Conservation (phyloP, 2,888 invertebrate genomes). For the Polydrusus pterygomalis region DNA sequence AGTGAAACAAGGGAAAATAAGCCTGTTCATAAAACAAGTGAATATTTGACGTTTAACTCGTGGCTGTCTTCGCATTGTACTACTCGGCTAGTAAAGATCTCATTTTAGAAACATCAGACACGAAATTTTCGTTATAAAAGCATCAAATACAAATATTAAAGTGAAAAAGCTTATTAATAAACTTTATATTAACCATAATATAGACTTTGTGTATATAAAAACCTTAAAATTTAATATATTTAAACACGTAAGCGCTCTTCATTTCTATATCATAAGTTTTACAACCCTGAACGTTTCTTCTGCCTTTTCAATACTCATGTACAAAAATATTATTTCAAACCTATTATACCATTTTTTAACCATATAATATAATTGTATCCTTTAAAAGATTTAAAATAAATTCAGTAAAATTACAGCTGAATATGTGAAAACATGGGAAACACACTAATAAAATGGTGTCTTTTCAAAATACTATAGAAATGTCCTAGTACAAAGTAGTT, state of each 20-base stretch:
- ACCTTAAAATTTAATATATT: conserved; percentile 41
- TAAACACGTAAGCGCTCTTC: conserved; percentile 42
- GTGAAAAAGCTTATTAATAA: conserved; percentile 31
- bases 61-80: no score
- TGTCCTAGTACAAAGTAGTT: no score
- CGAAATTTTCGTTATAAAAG: no score
- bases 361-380: background rate
- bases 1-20: no score
- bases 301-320: conserved; percentile 46
- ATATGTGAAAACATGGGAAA: background rate
- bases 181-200: conserved; percentile 13
- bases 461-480: no score
- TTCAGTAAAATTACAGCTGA: background rate
- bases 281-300: conserved; percentile 52
- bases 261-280: conserved; percentile 44
- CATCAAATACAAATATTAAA: background rate
- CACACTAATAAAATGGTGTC: no score
- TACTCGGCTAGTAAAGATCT: no score
- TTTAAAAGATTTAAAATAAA: background rate
- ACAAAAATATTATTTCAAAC: conserved; percentile 44
- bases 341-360: background rate
- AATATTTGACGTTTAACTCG: no score
- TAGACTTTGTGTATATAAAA: conserved; percentile 45
- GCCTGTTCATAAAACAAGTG: no score
- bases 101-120: no score